A percentile compares a stretch with the other conserved stretches of the same genome.
These are phyloP conservation scores for Caretta caretta DNA, from an alignment of 2,113 vertebrate genomes.

Conservation along the genomic window DNA sequence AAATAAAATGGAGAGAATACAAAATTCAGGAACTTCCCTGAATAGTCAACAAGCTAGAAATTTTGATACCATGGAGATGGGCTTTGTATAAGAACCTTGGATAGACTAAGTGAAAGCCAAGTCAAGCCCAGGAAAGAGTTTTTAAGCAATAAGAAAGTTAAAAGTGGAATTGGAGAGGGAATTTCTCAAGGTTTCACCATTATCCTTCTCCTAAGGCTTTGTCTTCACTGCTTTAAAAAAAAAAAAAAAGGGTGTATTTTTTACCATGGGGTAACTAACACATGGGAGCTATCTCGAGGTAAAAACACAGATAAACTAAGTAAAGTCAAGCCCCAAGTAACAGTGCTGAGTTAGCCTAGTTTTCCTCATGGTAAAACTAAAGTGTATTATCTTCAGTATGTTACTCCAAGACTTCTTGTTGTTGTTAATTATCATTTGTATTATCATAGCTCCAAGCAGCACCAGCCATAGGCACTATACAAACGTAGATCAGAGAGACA, in stretches of 20 bases:
- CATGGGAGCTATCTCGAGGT: neutral
- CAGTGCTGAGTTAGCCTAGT: neutral
- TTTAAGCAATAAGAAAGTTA: neutral
- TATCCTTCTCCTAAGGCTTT: neutral
- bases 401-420: neutral
- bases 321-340: neutral
- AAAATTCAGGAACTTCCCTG: neutral
- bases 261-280: neutral
- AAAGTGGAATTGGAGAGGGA: neutral
- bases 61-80: neutral
- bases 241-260: neutral
- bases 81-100: neutral
- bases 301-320: neutral
- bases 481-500: neutral
- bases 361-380: neutral
- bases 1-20: neutral
- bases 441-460: neutral
- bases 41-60: neutral
- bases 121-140: neutral
- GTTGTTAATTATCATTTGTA: neutral
- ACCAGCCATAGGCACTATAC: neutral
- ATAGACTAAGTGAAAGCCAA: neutral
- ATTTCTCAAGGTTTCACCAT: neutral
- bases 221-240: neutral
- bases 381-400: neutral